Conservation (phyloP, 2,888 invertebrate species). For the Malthinus flaveolus region DNA sequence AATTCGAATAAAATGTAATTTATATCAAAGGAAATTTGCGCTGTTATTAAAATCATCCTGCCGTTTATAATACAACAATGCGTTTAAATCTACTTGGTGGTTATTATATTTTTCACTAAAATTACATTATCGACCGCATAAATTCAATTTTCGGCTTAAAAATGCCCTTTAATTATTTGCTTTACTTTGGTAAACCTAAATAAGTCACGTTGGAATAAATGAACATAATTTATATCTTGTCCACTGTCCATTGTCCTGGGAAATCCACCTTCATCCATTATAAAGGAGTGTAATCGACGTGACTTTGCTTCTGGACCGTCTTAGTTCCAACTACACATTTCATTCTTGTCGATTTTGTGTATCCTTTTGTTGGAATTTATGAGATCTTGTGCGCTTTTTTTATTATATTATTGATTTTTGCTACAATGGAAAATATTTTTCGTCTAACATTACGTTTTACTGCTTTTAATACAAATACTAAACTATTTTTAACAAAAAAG, state of each 20-base stretch:
- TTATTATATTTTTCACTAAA: constrained; percentile 7
- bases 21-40: constrained; percentile 21
- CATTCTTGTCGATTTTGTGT: constrained; percentile 9
- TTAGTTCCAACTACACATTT: constrained; percentile 29
- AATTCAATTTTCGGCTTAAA: too few species aligned
- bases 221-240: constrained; percentile 39
- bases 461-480: too few species aligned
- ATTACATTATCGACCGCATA: constrained; percentile 2
- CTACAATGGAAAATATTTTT: too few species aligned
- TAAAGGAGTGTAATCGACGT: constrained; percentile 41
- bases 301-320: constrained; percentile 33
- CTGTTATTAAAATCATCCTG: constrained; percentile 19
- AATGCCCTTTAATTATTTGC: neutral
- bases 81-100: constrained; percentile 16
- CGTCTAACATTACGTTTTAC: too few species aligned
- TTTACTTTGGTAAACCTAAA: constrained; percentile 28
- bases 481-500: too few species aligned
- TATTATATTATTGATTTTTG: too few species aligned
- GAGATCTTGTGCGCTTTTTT: too few species aligned
- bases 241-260: constrained; percentile 42
- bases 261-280: constrained; percentile 43
- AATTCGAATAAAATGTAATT: constrained; percentile 14
- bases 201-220: constrained; percentile 29
- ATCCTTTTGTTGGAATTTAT: too few species aligned
- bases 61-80: constrained; percentile 17